Conservation (phyloP, 1,140 invertebrate species). For the Camponotus vicinus region DNA sequence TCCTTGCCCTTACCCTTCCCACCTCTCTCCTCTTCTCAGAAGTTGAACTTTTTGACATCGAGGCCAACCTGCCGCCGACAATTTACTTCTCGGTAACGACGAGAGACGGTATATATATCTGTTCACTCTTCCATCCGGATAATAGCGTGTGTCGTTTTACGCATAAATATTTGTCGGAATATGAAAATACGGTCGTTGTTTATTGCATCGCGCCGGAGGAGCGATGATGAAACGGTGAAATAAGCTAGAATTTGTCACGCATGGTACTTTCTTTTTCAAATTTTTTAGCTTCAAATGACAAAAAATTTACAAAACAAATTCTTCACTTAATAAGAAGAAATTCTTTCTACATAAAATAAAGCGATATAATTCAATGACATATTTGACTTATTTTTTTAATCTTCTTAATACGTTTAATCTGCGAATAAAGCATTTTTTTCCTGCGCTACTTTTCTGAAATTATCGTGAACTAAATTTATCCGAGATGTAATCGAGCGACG, state of each 20-base stretch:
- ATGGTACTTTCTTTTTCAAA: neutral
- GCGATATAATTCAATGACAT: neutral
- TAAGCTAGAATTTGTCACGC: neutral
- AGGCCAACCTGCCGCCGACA: slow-evolving; percentile 56
- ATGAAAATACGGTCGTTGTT: slow-evolving; percentile 32
- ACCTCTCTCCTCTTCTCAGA: neutral
- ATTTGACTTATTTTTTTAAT: slow-evolving; percentile 2
- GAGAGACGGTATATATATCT: slow-evolving; percentile 29
- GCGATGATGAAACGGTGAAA: neutral
- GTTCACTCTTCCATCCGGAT: slow-evolving; percentile 48
- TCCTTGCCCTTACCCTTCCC: neutral
- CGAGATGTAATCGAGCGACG: slow-evolving; percentile 23
- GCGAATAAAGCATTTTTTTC: neutral
- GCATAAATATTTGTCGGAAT: slow-evolving; percentile 20
- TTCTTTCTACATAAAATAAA: neutral
- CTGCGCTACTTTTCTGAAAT: slow-evolving; percentile 5
- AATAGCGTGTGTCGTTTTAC: slow-evolving; percentile 32
- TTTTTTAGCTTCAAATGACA: slow-evolving; percentile 2
- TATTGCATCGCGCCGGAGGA: slow-evolving; percentile 14
- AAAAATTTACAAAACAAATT: neutral
- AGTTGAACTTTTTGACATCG: slow-evolving; percentile 63
- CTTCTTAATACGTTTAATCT: neutral
- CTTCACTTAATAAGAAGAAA: neutral
- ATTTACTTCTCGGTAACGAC: slow-evolving; percentile 61
- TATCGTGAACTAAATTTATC: neutral